Conservation (phyloP, 2,113 vertebrate species). For the Chaenogobius annularis region DNA sequence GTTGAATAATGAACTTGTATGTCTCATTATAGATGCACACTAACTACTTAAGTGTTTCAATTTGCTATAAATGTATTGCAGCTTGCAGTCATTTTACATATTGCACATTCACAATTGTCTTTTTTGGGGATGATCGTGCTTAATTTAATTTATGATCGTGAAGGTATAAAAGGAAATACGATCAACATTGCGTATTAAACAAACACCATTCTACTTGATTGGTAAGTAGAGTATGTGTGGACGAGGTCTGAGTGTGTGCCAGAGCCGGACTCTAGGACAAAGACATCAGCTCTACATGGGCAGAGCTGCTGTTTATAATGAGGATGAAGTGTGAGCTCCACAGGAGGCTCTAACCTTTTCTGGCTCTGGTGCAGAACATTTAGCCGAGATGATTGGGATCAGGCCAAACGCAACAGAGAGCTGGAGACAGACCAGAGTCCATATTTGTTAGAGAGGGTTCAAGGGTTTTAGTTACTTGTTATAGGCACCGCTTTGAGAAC, state of each 20-base stretch:
- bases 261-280: conserved; percentile 27
- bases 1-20: too few species aligned
- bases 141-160: too few species aligned
- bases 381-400: conserved; percentile 17
- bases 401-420: not conserved
- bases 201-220: not conserved
- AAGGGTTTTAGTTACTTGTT: too few species aligned
- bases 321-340: conserved; percentile 40
- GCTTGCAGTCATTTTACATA: too few species aligned
- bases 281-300: conserved; percentile 23
- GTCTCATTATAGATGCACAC: too few species aligned
- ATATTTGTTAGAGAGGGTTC: too few species aligned
- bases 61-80: too few species aligned
- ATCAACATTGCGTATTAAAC: not conserved
- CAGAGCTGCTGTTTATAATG: conserved; percentile 38
- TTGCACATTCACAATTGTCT: too few species aligned
- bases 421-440: not conserved
- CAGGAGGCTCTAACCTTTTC: conserved; percentile 27
- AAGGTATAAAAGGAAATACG: too few species aligned
- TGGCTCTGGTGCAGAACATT: conserved; percentile 27
- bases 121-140: too few species aligned
- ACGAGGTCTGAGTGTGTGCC: conserved; percentile 27
- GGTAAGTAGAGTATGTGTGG: conserved; percentile 1
- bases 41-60: too few species aligned
- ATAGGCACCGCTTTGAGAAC: too few species aligned